Conservation (phyloP, 2,797 vertebrate species). For the Phataginus tetradactyla region DNA sequence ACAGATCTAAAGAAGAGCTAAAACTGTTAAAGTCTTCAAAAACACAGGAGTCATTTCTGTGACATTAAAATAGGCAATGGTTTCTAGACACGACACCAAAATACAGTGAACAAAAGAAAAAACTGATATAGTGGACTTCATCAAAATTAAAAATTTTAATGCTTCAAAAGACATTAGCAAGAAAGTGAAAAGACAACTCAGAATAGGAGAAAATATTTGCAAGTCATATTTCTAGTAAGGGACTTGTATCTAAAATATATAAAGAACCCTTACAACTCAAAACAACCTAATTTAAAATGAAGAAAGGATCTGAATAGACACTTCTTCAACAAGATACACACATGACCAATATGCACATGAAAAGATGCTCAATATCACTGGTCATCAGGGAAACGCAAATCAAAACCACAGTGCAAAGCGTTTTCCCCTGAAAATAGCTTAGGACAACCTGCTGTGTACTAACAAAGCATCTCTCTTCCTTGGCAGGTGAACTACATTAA, state of each 20-base stretch:
- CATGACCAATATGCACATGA: background rate
- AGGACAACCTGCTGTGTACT: slow-evolving; percentile 59
- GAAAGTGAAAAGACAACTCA: background rate
- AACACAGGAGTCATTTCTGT: background rate
- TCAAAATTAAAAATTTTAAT: background rate
- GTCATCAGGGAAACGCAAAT: background rate
- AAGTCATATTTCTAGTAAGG: background rate
- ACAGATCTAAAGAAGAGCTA: background rate
- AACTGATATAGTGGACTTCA: background rate
- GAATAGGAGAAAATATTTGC: background rate
- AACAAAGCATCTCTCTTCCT: background rate
- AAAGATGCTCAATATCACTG: background rate
- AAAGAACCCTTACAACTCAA: background rate
- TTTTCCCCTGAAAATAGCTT: slow-evolving; percentile 45
- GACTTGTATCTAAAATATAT: background rate
- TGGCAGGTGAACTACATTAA: slow-evolving; percentile 49
- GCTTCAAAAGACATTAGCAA: background rate
- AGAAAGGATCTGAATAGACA: background rate
- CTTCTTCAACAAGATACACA: background rate
- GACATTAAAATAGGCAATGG: background rate
- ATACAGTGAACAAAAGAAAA: background rate
- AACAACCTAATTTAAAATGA: background rate
- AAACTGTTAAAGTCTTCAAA: background rate
- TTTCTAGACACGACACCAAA: background rate
- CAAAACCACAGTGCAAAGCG: background rate